phyloP scores from a whole-genome alignment of 2,113 vertebrate genomes.

The Ptilorrhoa leucosticta region DNA sequence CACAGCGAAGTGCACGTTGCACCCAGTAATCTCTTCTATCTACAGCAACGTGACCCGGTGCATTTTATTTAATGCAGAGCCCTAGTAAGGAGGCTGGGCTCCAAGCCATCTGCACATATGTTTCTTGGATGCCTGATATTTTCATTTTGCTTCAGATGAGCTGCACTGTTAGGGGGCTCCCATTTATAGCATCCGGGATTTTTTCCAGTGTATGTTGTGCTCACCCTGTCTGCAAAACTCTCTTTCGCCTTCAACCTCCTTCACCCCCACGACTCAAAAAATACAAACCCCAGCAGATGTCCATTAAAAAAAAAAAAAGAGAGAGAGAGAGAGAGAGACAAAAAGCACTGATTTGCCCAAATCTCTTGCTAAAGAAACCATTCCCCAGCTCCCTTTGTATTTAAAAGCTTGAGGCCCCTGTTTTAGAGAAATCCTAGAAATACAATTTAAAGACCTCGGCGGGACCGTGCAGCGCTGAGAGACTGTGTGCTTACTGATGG shows the following conservation, averaged over 20 bases:
- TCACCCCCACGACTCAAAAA: not conserved
- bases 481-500: constrained; percentile 33
- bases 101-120: constrained; percentile 26
- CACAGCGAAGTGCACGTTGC: constrained; percentile 1
- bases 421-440: constrained; percentile 51
- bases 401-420: constrained; percentile 50
- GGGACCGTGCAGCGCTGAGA: not conserved
- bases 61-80: constrained; percentile 65
- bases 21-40: constrained; percentile 56
- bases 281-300: constrained; percentile 35
- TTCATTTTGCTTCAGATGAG: constrained; percentile 60
- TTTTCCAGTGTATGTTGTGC: constrained; percentile 41
- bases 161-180: constrained; percentile 54
- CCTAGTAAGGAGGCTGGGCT: constrained; percentile 54
- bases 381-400: constrained; percentile 39
- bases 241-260: not conserved
- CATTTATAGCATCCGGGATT: constrained; percentile 47
- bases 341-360: constrained; percentile 25
- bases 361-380: constrained; percentile 12
- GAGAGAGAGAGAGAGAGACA: not conserved
- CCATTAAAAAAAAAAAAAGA: not conserved
- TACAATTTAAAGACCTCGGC: constrained; percentile 41
- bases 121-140: constrained; percentile 58
- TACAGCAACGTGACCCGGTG: constrained; percentile 60
- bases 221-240: constrained; percentile 20